Evolutionary conservation across 30 jellyfish, hydroid and myxozoan species (phyloP).

Genomic region (Aurelia sp.): DNA sequence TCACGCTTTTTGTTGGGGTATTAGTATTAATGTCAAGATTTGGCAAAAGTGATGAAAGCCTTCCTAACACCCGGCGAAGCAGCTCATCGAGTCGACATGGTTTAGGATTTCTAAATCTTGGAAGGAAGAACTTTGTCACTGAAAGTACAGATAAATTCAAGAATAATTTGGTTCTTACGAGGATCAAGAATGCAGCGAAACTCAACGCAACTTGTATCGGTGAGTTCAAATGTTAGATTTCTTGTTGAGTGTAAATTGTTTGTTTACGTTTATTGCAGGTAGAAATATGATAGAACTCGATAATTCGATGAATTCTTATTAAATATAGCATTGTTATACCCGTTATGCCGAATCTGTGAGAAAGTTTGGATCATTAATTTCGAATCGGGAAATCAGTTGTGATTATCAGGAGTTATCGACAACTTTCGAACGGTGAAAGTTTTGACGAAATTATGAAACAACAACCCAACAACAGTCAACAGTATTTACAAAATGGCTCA

Average conservation of each 20-base stretch:
- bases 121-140: constrained; percentile 41
- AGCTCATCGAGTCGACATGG: constrained; percentile 38
- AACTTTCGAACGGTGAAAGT: too few relatives aligned
- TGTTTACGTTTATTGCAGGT: background rate
- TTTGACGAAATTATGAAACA: too few relatives aligned
- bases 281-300: background rate
- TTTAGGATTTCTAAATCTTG: constrained; percentile 54
- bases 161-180: constrained; percentile 56
- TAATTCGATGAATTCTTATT: background rate
- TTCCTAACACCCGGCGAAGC: background rate
- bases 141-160: constrained; percentile 51
- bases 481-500: too few relatives aligned
- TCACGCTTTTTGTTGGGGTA: constrained; percentile 2
- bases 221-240: constrained; percentile 16
- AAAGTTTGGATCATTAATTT: too few relatives aligned
- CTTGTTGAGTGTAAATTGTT: too few relatives aligned
- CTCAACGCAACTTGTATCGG: constrained; percentile 94
- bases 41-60: constrained; percentile 27
- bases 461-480: too few relatives aligned
- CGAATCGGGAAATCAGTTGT: too few relatives aligned
- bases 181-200: constrained; percentile 42
- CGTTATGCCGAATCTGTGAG: too few relatives aligned
- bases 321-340: too few relatives aligned
- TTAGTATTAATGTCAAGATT: background rate
- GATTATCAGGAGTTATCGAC: too few relatives aligned